Evolutionary conservation across 2,797 vertebrate species (phyloP), one percentile per base, ranked within the genome.

Genomic region (Nothura maculosa): DNA sequence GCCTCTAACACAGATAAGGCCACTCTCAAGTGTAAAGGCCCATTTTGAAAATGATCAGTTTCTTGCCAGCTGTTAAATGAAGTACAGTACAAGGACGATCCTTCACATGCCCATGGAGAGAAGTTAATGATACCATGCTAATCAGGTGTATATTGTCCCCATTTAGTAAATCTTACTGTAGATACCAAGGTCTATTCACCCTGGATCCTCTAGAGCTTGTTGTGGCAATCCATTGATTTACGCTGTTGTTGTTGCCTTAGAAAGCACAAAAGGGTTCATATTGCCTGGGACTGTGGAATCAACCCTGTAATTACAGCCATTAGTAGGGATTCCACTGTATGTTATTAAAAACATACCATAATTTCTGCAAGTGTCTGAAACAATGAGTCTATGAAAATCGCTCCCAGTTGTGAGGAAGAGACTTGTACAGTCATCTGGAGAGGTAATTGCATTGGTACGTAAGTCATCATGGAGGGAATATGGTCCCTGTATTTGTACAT

Each of bases 261-360:
- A 85, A 89, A 96, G 70, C 85, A 92, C 79, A 87, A 76, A 89
- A 87, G 60, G 70, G 89, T 93, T 96, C 85, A 84, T 76, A 75
- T 91, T 87, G 91, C 92, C 69, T 75, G 85, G 32, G 80, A 87
- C 54, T 87, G 73, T 73, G 85, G 94, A 92, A 96, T 96, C 94
- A 96, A 94, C 95, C 91, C 95, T 92, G 91, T 96, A 95, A 96
- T 96, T 96, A 95, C 93, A 95, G 67, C 92, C 92, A 92, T 96
- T 96, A 96, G 63, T 70, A 94, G 80, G 73, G 82, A 91, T 93
- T 80, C 55, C 87, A 92, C 85, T 89, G 82, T n/a, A n/a, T n/a
- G n/a, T n/a, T n/a, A n/a, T 96, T 96, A 94, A 92, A 96, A 94
- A 92, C 78, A 92, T 70, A 81, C 92, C 77, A 87, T 95, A 60